Evolutionary conservation across 2,888 invertebrate species (phyloP), one percentile per base, ranked within the genome.

Genomic region (Noctua janthe): DNA sequence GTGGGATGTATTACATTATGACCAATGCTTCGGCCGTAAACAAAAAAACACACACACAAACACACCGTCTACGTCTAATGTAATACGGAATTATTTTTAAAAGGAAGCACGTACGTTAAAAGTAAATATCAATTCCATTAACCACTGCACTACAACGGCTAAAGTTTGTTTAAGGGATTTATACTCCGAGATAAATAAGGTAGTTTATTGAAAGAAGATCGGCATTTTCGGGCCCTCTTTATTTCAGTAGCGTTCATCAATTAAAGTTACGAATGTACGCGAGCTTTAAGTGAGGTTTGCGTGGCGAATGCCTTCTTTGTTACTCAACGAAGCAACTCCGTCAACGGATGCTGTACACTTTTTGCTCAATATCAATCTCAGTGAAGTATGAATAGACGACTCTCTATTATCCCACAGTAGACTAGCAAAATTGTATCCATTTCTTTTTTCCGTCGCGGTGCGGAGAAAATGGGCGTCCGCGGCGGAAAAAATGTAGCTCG

Each of bases 81-180:
- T 78, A 74, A 84, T 62, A 80, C 43, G 17, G 62, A 78, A 89
- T 89, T 88, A 84, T 87, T 87, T 80, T 59, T 75, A 84, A 87
- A 91, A 86, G 74, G 82, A 87, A 88, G 78, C 90, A 84, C 83
- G 82, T 88, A 77, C 77, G 87, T 85, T 88, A 85, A 83, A 88
- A 88, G 82, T 90, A 89, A 90, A 91, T 91, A 84, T 88, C 81
- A 88, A 88, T 89, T 91, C 89, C 87, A 91, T 90, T 91, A 91
- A 89, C 89, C 76, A 76, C 76, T 85, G 84, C 86, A 87, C 79
- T 78, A 86, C 80, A 84, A 89, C 86, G 81, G 83, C 85, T 86
- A 70, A 87, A 89, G 86, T 88, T 91, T 89, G 81, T 87, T 84
- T 85, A 82, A 76, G 76, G 76, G 83, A 88, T 91, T 92, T 91